Evolutionary conservation across 2,888 invertebrate genomes (phyloP), one percentile per base, ranked within the genome.

Genomic region (Melanostoma scalare): DNA sequence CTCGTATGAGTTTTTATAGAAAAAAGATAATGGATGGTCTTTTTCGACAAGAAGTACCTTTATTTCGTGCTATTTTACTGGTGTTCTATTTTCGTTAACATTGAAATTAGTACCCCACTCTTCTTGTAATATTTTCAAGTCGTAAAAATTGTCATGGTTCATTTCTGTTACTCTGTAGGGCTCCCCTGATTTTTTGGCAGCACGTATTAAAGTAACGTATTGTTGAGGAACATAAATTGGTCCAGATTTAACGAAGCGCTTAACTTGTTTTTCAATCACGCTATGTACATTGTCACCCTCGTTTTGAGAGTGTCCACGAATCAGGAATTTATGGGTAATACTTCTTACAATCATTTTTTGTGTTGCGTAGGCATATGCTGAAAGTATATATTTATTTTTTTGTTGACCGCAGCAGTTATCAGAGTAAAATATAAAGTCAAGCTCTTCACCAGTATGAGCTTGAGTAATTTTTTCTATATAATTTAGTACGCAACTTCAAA

Each of bases 31-130:
- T 33, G 63, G 50, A 52, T 40, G 50, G 38, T 35, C 50, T 50
- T 63, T 50, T 63, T 63, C 50, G 42, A 52, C 31, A 30, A 40
- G 52, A 65, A 65, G 40, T 6, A 65, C 2, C 8, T 63, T 65
- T 52, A 65, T 65, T n/a, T 65, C 42, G 52, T 65, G 40, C 52
- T 42, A 52, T 50, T 65, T 65, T 33, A 52, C 65, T 65, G 52
- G 52, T 0, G 9, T 63, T 65, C 42, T 65, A 6, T 65, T 31
- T n/a, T 40, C 36, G 42, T 52, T 52, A 0, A 65, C 31, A 52
- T 40, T 65, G 52, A 65, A 65, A 40, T 40, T 33, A 31, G 4
- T 52, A 33, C 65, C 65, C 65, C 50, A 52, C 40, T 65, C 35
- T 65, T 65, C 65, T 65, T 65, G 52, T 6, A 65, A 33, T n/a